Evolutionary conservation across 1,140 invertebrate genomes (phyloP), one percentile per base, ranked within the genome.

Genomic region (Akabosia matsudoensis): DNA sequence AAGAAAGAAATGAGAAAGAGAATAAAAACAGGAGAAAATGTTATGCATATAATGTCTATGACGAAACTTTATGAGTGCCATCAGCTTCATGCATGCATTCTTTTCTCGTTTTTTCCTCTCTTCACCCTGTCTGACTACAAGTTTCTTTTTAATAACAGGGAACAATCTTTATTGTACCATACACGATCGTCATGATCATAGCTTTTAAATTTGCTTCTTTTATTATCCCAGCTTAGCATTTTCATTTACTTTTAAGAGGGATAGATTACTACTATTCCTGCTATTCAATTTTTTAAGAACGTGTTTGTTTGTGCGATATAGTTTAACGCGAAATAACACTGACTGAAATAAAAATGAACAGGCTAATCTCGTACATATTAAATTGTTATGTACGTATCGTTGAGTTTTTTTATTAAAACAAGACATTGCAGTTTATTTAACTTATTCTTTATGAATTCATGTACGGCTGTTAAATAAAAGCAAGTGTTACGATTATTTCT

Each of bases 51-150:
- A 10, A 67, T n/a, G 22, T 7, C 61, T 67, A 67, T 31, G 61
- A 67, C 31, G 61, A 22, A 67, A 67, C 61, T 67, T 67, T 67
- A 67, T 67, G 61, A 67, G 61, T 67, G 61, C 61, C 61, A 67
- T 67, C 1, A 67, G 28, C 4, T 24, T 22, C 54, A 24, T 61
- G 54, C 30, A 61, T 22, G n/a, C 24, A 45, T 61, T 16, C 61
- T 30, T 31, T 3, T 67, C 61, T 18, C 18, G 37, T 45, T 7
- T 45, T 10, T 45, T 18, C 37, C 18, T 67, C 10, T 30, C 24
- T 67, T 24, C 61, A 30, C 26, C n/a, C 28, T 30, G 28, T 67
- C 7, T 30, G n/a, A n/a, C n/a, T n/a, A n/a, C n/a, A n/a, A n/a
- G n/a, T 67, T 67, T 45, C 7, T 45, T 45, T 18, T 10, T 10